Conservation (phyloP, 2,113 vertebrate genomes). For the Rutilus rutilus region DNA sequence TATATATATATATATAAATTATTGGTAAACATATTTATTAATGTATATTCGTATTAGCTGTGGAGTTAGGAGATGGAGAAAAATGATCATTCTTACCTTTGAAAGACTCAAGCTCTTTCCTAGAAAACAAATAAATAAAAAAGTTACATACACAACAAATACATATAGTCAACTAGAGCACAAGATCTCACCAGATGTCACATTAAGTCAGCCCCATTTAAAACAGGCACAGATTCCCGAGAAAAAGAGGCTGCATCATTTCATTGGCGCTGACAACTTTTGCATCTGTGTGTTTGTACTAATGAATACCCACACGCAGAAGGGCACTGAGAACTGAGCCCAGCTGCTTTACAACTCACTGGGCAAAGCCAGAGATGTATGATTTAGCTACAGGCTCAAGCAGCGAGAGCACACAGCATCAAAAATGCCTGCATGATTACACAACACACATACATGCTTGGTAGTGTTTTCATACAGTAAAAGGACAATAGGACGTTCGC, state of each 20-base stretch:
- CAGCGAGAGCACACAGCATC: constrained; percentile 3
- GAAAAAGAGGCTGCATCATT: constrained; percentile 6
- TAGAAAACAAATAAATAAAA: constrained; percentile 68
- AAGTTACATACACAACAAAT: background rate
- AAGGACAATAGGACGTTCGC: background rate
- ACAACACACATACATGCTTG: background rate
- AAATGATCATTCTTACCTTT: constrained; percentile 82
- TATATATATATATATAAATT: no score
- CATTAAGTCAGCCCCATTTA: constrained; percentile 16
- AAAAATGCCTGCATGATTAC: constrained; percentile 6
- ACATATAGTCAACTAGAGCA: background rate
- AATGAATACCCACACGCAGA: constrained; percentile 28
- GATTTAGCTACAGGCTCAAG: constrained; percentile 27
- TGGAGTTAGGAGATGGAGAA: background rate
- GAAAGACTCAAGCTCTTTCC: constrained; percentile 88
- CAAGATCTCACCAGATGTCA: background rate
- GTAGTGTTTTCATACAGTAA: background rate
- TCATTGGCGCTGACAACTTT: background rate
- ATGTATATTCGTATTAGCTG: background rate
- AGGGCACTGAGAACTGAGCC: background rate
- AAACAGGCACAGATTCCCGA: background rate
- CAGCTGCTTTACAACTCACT: constrained; percentile 44
- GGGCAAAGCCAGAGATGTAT: constrained; percentile 26
- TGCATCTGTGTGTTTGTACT: constrained; percentile 16
- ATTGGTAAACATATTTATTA: background rate